Percentiles rank a stretch among this genome's conserved stretches.
Evolutionary conservation across 2,113 vertebrate species (phyloP).

Genomic region (Alosa alosa): DNA sequence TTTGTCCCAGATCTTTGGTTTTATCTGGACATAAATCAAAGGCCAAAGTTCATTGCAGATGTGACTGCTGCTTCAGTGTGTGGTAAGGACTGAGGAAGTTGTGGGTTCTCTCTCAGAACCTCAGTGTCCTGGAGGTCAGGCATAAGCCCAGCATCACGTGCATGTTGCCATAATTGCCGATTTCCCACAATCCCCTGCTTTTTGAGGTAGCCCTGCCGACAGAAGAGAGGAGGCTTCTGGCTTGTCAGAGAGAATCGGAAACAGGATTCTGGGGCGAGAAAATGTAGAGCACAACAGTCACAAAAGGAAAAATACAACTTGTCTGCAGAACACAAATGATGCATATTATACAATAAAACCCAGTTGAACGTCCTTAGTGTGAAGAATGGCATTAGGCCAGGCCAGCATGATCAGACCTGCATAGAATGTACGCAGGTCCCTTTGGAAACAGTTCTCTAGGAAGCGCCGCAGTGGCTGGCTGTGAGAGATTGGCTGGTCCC

Average conservation of each 20-base stretch:
- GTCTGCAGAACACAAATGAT: not conserved
- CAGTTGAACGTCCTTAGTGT: not conserved
- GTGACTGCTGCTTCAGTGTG: conserved; percentile 61
- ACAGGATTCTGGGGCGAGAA: conserved; percentile 80
- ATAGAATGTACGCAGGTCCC: conserved; percentile 87
- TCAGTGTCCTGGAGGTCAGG: conserved; percentile 10
- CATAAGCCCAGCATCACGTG: conserved; percentile 57
- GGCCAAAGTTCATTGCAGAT: conserved; percentile 69
- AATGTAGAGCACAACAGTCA: not conserved
- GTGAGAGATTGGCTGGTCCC: conserved; percentile 85
- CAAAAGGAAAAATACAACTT: not conserved
- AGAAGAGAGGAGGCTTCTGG: conserved; percentile 83
- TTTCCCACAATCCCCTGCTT: conserved; percentile 74
- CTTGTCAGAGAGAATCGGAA: conserved; percentile 84
- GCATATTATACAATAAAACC: not conserved
- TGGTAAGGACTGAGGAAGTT: conserved; percentile 49
- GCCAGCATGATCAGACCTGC: conserved; percentile 74
- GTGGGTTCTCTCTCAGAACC: conserved; percentile 21
- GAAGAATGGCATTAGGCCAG: not conserved
- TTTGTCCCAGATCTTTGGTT: not conserved
- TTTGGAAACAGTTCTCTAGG: conserved; percentile 87
- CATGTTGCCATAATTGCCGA: conserved; percentile 55
- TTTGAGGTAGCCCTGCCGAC: conserved; percentile 81
- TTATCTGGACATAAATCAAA: conserved; percentile 33
- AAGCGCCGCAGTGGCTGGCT: conserved; percentile 89